These are phyloP conservation scores for Oreochromis niloticus DNA, from an alignment of 2,113 vertebrate species.

Conservation along the genomic window DNA sequence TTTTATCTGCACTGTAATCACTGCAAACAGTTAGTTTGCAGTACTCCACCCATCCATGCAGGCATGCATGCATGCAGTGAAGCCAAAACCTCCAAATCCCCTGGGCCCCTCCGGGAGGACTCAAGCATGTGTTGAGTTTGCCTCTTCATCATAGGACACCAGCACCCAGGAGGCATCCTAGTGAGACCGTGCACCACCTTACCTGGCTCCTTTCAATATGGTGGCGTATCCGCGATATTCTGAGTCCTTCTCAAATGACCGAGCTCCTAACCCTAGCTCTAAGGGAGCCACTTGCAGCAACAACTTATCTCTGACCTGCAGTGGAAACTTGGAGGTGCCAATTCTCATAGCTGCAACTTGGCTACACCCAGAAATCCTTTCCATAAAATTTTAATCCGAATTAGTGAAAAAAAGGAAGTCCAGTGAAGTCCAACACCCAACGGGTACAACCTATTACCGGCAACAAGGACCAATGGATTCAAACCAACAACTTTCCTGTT, in stretches of 20 bases:
- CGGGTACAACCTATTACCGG: accelerated
- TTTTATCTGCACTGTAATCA: neutral
- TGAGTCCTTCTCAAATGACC: neutral
- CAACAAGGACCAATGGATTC: neutral
- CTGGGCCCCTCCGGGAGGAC: accelerated
- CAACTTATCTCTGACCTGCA: neutral
- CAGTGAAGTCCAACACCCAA: neutral
- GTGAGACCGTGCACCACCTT: accelerated
- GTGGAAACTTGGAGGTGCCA: neutral
- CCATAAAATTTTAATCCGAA: neutral
- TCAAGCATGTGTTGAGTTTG: neutral
- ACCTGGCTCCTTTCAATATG: accelerated
- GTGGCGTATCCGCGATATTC: neutral
- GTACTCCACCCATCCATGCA: neutral
- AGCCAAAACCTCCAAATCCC: neutral
- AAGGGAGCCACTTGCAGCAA: neutral
- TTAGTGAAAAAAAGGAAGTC: neutral
- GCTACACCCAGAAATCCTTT: neutral
- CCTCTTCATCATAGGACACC: neutral
- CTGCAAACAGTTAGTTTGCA: neutral
- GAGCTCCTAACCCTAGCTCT: neutral
- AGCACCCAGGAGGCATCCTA: neutral
- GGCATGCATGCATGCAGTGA: accelerated
- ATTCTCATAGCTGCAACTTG: neutral
- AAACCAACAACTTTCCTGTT: neutral